A percentile compares a stretch with the other conserved stretches of the same genome.
Conservation (phyloP, 2,797 vertebrate species). For the Allobates femoralis region DNA sequence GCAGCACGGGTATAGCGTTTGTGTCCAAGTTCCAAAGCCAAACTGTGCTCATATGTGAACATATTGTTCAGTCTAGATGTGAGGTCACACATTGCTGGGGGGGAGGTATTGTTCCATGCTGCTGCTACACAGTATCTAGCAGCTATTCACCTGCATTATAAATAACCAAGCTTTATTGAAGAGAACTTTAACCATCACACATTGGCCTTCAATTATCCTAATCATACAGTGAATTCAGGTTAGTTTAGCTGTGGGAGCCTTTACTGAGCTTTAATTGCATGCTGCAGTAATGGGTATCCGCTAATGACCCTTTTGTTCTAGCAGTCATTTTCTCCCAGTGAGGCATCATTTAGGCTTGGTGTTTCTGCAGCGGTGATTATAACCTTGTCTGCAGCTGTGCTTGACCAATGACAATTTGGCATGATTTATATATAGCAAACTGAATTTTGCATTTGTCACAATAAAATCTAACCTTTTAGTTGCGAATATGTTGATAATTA, state of each 20-base stretch:
- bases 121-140: too few species aligned
- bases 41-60: too few species aligned
- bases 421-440: constrained; percentile 10
- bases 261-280: constrained; percentile 70
- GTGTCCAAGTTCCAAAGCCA: too few species aligned
- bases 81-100: too few species aligned
- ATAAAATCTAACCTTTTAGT: background rate
- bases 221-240: constrained; percentile 60
- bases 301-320: constrained; percentile 69
- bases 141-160: background rate
- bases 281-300: constrained; percentile 61
- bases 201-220: constrained; percentile 53
- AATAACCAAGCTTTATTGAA: background rate
- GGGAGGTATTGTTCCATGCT: too few species aligned
- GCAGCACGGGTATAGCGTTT: too few species aligned
- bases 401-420: constrained; percentile 65
- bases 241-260: constrained; percentile 65
- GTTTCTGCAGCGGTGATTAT: constrained; percentile 67
- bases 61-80: too few species aligned
- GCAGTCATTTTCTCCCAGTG: constrained; percentile 65
- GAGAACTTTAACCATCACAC: background rate
- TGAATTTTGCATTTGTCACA: background rate
- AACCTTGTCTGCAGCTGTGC: constrained; percentile 67
- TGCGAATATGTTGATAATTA: background rate
- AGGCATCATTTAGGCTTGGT: constrained; percentile 67